Conservation (phyloP, 1,140 invertebrate species). For the Holotrichia oblita region DNA sequence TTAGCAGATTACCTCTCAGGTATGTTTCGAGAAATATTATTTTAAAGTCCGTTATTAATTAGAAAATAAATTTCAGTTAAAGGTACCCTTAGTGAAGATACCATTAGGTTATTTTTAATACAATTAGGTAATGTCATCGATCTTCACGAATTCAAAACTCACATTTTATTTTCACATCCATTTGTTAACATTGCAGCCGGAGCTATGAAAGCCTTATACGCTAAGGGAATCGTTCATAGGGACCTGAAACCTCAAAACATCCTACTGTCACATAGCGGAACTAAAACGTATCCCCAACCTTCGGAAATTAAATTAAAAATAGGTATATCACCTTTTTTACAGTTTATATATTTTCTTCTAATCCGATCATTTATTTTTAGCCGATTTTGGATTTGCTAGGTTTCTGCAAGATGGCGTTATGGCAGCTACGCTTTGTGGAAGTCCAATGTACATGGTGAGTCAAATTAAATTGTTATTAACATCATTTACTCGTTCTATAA, state of each 20-base stretch:
- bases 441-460: conserved; percentile 98
- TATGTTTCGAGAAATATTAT: conserved; percentile 67
- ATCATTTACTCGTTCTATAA: background rate
- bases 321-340: conserved; percentile 66
- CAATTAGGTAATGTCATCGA: conserved; percentile 80
- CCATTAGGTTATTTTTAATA: conserved; percentile 92
- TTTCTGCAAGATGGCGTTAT: conserved; percentile 98
- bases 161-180: conserved; percentile 26
- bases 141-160: conserved; percentile 38
- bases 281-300: conserved; percentile 82
- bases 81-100: conserved; percentile 96
- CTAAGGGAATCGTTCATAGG: conserved; percentile 97
- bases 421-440: conserved; percentile 99
- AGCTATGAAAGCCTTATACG: conserved; percentile 95
- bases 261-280: conserved; percentile 83
- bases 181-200: conserved; percentile 71
- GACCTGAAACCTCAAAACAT: conserved; percentile 99
- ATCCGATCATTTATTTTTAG: conserved; percentile 63
- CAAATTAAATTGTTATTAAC: background rate
- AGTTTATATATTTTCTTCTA: background rate
- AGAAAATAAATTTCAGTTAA: conserved; percentile 69
- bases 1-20: conserved; percentile 95
- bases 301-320: conserved; percentile 96
- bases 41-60: background rate
- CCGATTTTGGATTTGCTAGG: conserved; percentile 99